Evolutionary conservation across 92 coral and sea anemone species (phyloP).

Genomic region (Palythoa grandiflora): DNA sequence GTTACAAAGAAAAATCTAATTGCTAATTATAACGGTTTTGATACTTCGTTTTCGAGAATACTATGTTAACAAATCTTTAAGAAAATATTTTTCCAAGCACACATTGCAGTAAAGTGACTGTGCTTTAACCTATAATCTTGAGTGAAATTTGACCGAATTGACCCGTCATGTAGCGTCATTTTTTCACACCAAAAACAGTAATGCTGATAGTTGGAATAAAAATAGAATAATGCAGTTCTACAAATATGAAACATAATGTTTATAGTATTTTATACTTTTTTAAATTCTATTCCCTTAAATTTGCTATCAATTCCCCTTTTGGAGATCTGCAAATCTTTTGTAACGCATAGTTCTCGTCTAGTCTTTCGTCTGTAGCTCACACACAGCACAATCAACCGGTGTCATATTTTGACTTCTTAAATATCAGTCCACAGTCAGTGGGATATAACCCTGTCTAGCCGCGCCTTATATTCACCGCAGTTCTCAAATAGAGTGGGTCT

Average conservation of each 20-base stretch:
- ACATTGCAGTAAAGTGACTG: constrained; percentile 19
- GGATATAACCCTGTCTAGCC: constrained; percentile 47
- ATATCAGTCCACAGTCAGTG: constrained; percentile 55
- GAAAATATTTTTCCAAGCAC: background rate
- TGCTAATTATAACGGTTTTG: background rate
- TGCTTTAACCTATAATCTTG: background rate
- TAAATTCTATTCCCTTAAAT: background rate
- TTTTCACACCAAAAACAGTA: constrained; percentile 8
- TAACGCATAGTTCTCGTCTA: constrained; percentile 45
- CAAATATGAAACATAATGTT: background rate
- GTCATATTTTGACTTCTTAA: constrained; percentile 50
- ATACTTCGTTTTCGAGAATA: background rate
- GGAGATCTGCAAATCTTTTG: constrained; percentile 10
- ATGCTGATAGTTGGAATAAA: constrained; percentile 30
- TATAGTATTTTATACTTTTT: background rate
- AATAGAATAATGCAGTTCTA: background rate
- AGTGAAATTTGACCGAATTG: constrained; percentile 44
- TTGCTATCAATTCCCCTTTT: background rate
- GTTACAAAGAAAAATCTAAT: background rate
- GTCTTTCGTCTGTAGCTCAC: constrained; percentile 49
- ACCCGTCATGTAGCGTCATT: constrained; percentile 36
- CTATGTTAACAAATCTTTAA: background rate
- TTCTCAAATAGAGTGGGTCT: constrained; percentile 49
- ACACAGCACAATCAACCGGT: constrained; percentile 48
- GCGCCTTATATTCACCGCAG: constrained; percentile 53